Base-by-base conservation (phyloP, 1,140 invertebrate genomes). In the Aphis gossypii region DNA sequence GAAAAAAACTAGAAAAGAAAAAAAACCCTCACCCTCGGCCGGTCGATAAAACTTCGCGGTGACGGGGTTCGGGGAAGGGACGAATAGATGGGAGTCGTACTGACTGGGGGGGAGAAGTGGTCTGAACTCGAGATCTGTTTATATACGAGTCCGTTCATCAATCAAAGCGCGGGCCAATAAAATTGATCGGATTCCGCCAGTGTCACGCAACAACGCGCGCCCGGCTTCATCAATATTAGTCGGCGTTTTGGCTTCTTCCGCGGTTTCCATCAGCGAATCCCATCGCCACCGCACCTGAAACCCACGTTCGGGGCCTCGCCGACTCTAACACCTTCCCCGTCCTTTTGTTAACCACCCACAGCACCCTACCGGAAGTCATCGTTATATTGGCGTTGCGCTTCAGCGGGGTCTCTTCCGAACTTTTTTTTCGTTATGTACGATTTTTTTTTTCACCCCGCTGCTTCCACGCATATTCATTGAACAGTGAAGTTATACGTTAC, bases 131-230 rank as follows among this genome's bases (percentile, higher is more conserved):
- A 88, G 30, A 35, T n/a, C 48, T 51, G 44, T 88, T 41, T 21
- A 48, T 21, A 44, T 51, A 35, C 56, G 89, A 41, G 14, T 8
- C 25, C 41, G 90, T 83, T 92, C 91, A 92, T 92, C 91, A 92
- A 92, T 92, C 91, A 92, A 82, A 83, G 25, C 90, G 25, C 44
- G 44, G 3, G 8, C 90, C 68, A 48, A 92, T 82, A 82, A 76
- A 92, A 92, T 35, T 82, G 90, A 92, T 76, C 91, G 91, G 46
- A 84, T 84, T 38, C n/a, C 76, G 38, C 68, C 91, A 35, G 76
- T 41, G 91, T 92, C 90, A 83, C 44, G 46, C 44, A 51, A 51
- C 90, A 54, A 92, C 44, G 90, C 90, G 41, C 60, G 6, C 9
- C 7, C 60, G 44, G 30, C 35, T 25, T 84, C 91, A 54, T 90